Conservation (phyloP, 2,113 vertebrate genomes). For the Callithrix jacchus region DNA sequence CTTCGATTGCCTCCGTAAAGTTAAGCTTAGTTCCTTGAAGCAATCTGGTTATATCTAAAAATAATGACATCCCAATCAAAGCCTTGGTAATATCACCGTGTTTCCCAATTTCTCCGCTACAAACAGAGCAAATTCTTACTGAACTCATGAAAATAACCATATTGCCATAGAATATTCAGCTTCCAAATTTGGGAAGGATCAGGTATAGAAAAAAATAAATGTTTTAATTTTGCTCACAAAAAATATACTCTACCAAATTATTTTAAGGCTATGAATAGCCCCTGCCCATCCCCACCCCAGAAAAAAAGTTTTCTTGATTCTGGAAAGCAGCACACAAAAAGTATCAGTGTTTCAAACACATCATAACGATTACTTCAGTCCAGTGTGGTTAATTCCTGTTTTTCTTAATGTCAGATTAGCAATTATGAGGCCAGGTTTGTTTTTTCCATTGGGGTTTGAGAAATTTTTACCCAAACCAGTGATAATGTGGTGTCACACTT, state of each 20-base stretch:
- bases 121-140: background rate
- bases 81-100: background rate
- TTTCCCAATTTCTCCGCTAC: background rate
- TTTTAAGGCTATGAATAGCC: background rate
- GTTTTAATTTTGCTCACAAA: background rate
- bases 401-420: background rate
- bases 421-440: background rate
- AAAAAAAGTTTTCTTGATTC: background rate
- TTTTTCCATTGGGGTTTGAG: background rate
- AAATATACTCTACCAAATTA: background rate
- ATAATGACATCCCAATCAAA: background rate
- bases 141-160: background rate
- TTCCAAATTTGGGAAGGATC: background rate
- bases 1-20: background rate
- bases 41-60: background rate
- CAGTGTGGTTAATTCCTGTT: background rate
- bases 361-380: background rate
- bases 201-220: background rate
- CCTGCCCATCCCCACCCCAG: rapidly evolving
- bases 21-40: background rate
- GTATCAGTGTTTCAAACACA: background rate
- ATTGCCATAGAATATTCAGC: background rate
- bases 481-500: background rate
- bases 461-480: background rate
- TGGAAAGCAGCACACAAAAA: background rate